phyloP scores from a whole-genome alignment of 2,797 vertebrate species.

The Spheniscus humboldti region DNA sequence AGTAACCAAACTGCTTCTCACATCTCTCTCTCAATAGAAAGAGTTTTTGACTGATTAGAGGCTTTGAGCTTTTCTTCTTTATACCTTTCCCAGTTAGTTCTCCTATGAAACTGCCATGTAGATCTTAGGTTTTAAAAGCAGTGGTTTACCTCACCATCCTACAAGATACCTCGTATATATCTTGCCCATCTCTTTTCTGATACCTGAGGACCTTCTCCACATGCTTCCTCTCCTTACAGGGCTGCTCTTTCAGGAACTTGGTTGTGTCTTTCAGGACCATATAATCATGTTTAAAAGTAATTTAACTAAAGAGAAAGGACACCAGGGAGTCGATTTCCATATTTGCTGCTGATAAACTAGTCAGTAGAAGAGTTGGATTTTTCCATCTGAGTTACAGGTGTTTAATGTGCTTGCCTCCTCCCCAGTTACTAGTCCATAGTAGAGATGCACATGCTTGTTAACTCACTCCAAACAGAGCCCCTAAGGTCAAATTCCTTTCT shows the following conservation, averaged over 20 bases:
- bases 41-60: neutral
- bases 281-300: slow-evolving; percentile 77
- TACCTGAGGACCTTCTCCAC: slow-evolving; percentile 75
- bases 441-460: neutral
- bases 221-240: slow-evolving; percentile 58
- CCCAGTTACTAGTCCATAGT: neutral
- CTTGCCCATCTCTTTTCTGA: slow-evolving; percentile 73
- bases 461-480: neutral
- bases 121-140: neutral
- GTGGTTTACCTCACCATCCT: slow-evolving; percentile 71
- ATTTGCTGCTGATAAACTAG: neutral
- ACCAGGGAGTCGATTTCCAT: neutral
- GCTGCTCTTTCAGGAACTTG: slow-evolving; percentile 74
- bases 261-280: slow-evolving; percentile 76
- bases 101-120: neutral
- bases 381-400: neutral
- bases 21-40: neutral
- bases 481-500: neutral
- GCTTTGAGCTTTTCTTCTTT: neutral
- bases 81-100: neutral
- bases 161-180: slow-evolving; percentile 73
- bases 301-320: slow-evolving; percentile 17
- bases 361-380: neutral
- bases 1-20: neutral
- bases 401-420: neutral